phyloP scores from a whole-genome alignment of 2,113 vertebrate species.

The Butorides virescens region DNA sequence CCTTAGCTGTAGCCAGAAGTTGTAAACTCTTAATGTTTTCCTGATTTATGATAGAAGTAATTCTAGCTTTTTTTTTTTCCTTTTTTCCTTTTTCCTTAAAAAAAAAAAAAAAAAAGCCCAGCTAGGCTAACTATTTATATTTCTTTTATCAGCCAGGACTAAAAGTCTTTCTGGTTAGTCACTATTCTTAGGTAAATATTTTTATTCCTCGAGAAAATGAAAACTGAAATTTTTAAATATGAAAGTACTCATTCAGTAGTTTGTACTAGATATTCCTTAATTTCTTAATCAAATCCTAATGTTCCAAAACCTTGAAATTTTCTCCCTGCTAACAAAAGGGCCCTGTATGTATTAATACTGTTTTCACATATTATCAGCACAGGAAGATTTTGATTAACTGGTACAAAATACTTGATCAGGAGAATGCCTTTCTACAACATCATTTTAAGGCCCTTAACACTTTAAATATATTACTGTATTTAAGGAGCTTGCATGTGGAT shows the following conservation, averaged over 20 bases:
- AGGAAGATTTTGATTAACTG: neutral
- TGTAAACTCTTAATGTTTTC: neutral
- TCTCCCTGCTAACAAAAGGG: neutral
- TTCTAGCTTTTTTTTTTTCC: neutral
- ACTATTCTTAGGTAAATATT: neutral
- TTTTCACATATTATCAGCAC: neutral
- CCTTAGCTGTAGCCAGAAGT: neutral
- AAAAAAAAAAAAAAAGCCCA: neutral
- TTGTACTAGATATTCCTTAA: neutral
- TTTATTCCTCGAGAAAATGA: neutral
- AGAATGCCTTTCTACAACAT: neutral
- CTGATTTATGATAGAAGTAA: neutral
- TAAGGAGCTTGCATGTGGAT: neutral
- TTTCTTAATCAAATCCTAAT: neutral
- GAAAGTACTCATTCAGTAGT: neutral
- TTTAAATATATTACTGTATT: neutral
- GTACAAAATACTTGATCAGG: neutral
- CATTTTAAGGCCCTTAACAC: neutral
- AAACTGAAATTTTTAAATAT: neutral
- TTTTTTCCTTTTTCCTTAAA: too few species aligned
- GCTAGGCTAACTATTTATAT: neutral
- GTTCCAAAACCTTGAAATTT: neutral
- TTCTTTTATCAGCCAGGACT: neutral
- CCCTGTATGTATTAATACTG: neutral
- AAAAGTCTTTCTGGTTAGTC: neutral